A percentile compares a stretch with the other conserved stretches of the same genome.
These are phyloP conservation scores for Metaphire vulgaris DNA, from an alignment of 1,140 invertebrate species.

Conservation along the genomic window DNA sequence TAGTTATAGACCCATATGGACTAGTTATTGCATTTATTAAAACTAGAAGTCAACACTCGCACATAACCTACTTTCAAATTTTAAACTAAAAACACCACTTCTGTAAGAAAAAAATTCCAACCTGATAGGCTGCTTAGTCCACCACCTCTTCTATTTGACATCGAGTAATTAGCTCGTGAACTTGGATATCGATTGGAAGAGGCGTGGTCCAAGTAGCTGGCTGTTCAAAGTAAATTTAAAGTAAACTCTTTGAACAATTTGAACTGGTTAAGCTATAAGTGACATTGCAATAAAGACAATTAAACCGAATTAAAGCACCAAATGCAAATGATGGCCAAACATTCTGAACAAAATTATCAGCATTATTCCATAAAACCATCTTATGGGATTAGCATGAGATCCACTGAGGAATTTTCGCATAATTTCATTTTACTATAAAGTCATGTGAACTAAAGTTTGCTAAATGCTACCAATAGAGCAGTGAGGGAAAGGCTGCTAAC, in stretches of 20 bases:
- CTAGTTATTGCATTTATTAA: neutral
- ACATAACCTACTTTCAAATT: neutral
- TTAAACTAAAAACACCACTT: neutral
- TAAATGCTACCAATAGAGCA: no score
- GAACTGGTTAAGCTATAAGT: neutral
- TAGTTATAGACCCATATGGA: neutral
- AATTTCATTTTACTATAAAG: no score
- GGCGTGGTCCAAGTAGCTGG: neutral
- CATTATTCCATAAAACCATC: no score
- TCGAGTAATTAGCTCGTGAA: neutral
- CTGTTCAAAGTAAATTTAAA: neutral
- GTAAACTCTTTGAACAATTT: neutral
- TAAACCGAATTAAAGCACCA: neutral
- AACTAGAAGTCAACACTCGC: neutral
- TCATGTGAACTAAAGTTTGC: no score
- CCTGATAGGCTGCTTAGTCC: neutral
- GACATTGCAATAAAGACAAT: neutral
- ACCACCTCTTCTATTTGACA: neutral
- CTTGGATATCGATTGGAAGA: neutral
- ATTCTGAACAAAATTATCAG: no score
- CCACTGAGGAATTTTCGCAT: no score
- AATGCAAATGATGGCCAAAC: no score
- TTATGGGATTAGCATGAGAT: no score
- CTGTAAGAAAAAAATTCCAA: neutral
- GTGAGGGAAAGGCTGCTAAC: neutral